Percentiles rank a stretch among this genome's conserved stretches.
These are phyloP conservation scores for Fistularia commersonii DNA, from an alignment of 2,797 vertebrate genomes.

Conservation along the genomic window DNA sequence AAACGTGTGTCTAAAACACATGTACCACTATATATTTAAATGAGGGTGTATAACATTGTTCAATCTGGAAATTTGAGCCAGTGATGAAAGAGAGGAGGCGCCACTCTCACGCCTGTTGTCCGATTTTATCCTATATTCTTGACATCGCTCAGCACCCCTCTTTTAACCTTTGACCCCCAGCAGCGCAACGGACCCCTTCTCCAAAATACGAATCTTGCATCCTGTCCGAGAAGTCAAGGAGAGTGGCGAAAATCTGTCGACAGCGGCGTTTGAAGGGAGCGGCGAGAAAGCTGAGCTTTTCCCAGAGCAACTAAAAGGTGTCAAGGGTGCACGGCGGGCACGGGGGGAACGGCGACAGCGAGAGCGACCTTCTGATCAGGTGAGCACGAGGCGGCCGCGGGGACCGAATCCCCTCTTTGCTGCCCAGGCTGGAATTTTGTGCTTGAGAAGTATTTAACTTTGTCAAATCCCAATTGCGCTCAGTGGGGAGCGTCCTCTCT, in stretches of 20 bases:
- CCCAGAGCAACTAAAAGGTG: conserved; percentile 42
- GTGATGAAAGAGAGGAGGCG: no score
- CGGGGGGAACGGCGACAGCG: conserved; percentile 51
- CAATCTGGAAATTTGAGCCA: no score
- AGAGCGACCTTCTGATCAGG: conserved; percentile 73
- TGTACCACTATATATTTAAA: no score
- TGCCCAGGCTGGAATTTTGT: conserved; percentile 81
- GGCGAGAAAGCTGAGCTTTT: conserved; percentile 62
- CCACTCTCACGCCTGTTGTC: no score
- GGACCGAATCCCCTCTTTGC: conserved; percentile 78
- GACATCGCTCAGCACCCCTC: background rate
- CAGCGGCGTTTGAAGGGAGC: conserved; percentile 69
- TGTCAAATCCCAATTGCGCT: conserved; percentile 79
- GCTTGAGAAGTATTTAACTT: conserved; percentile 81
- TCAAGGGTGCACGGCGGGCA: conserved; percentile 56
- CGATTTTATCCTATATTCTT: no score
- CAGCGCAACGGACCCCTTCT: conserved; percentile 18
- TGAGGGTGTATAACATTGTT: no score
- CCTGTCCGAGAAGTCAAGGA: conserved; percentile 55
- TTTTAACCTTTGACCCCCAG: background rate
- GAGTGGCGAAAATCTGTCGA: conserved; percentile 70
- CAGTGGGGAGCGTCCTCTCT: conserved; percentile 71
- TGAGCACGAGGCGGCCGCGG: conserved; percentile 60
- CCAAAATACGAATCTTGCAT: conserved; percentile 42
- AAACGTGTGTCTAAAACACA: no score